Conservation (phyloP, 1,140 invertebrate species). For the Cydia pomonella region DNA sequence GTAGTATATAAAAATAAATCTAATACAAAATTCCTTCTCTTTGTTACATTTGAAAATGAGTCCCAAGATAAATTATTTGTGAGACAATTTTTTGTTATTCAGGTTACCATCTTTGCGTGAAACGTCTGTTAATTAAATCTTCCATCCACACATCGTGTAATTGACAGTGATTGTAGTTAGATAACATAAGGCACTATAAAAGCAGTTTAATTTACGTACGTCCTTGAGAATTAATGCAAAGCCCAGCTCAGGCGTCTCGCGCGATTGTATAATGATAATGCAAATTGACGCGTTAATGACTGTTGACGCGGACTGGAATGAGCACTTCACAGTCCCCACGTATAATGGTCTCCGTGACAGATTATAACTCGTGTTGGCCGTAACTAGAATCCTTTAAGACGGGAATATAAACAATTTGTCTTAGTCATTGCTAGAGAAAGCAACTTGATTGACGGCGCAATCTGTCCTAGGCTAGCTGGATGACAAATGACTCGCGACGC, state of each 20-base stretch:
- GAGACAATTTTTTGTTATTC: no score
- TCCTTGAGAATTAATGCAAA: slow-evolving; percentile 12
- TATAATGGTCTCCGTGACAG: slow-evolving; percentile 8
- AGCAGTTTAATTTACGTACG: neutral
- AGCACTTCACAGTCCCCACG: neutral
- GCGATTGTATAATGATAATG: slow-evolving; percentile 30
- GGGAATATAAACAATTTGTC: slow-evolving; percentile 31
- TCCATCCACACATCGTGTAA: neutral
- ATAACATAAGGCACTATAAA: neutral
- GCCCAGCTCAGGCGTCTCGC: neutral
- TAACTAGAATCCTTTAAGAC: neutral
- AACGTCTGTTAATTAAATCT: neutral
- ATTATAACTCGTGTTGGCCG: neutral
- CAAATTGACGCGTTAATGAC: slow-evolving; percentile 25
- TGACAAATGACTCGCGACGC: slow-evolving; percentile 22
- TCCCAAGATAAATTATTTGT: no score
- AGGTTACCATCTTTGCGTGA: no score
- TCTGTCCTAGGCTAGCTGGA: slow-evolving; percentile 41
- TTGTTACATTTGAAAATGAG: no score
- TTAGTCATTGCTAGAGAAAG: slow-evolving; percentile 39
- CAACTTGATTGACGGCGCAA: slow-evolving; percentile 44
- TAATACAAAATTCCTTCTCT: no score
- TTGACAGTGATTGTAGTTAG: neutral
- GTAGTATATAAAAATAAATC: no score
- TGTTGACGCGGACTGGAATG: slow-evolving; percentile 9